These are phyloP conservation scores for Adelognathus sp. DNA, from an alignment of 2,888 invertebrate genomes.

Conservation along the genomic window DNA sequence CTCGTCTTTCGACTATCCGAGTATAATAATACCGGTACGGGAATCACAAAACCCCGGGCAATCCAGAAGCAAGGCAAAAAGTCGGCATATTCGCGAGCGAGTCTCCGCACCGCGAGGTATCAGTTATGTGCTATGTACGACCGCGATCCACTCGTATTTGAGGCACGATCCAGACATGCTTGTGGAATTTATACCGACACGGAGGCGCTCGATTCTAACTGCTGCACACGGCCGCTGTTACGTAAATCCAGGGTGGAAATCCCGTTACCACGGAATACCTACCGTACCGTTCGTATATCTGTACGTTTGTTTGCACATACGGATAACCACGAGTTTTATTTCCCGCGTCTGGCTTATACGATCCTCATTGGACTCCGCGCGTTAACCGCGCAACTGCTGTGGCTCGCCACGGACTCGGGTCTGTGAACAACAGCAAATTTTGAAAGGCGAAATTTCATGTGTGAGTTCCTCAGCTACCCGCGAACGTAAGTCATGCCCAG, in stretches of 20 bases:
- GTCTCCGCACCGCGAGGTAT: not conserved
- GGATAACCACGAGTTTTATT: conserved; percentile 34
- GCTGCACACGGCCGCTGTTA: conserved; percentile 31
- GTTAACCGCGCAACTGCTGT: not conserved
- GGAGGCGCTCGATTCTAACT: conserved; percentile 23
- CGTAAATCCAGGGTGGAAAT: conserved; percentile 28
- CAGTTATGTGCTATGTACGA: conserved; percentile 19
- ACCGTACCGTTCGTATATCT: not conserved
- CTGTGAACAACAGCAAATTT: not conserved
- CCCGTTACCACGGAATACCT: conserved; percentile 19
- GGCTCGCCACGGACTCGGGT: not conserved
- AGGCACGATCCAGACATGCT: conserved; percentile 67
- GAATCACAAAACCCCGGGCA: conserved; percentile 23
- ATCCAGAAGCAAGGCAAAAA: conserved; percentile 21
- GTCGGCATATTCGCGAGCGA: not conserved
- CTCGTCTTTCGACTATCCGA: not conserved
- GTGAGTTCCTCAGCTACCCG: no score
- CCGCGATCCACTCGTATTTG: conserved; percentile 65
- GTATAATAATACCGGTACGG: conserved; percentile 12
- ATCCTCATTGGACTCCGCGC: not conserved
- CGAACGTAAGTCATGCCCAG: no score
- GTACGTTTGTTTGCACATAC: not conserved
- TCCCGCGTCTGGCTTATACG: not conserved
- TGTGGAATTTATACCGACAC: conserved; percentile 67
- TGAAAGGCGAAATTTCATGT: no score